A percentile compares a stretch with the other conserved stretches of the same genome.
phyloP scores from a whole-genome alignment of 2,113 vertebrate species.

The Coracopsis vasa region DNA sequence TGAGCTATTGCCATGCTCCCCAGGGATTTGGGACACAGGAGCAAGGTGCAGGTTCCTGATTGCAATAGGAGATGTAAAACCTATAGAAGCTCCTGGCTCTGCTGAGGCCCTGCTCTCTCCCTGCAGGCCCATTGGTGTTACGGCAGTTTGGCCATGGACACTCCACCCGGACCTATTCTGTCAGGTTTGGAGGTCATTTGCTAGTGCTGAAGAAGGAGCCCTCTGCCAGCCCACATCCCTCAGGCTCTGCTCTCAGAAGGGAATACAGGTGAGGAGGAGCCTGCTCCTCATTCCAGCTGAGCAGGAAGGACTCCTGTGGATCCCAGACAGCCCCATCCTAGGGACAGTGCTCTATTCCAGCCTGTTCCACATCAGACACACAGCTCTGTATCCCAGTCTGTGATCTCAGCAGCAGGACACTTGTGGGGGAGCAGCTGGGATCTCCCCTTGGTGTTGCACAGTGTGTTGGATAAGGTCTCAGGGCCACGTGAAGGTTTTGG shows the following conservation, averaged over 20 bases:
- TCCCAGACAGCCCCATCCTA: background rate
- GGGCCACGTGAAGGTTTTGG: background rate
- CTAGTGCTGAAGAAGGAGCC: conserved; percentile 81
- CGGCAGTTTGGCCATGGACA: conserved; percentile 71
- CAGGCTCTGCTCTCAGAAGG: conserved; percentile 49
- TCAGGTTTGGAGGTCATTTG: conserved; percentile 58
- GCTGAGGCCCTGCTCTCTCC: background rate
- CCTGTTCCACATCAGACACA: background rate
- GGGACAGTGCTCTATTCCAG: background rate
- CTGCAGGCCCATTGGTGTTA: conserved; percentile 66
- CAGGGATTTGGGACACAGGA: background rate
- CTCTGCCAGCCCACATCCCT: conserved; percentile 23
- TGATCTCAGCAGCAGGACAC: background rate
- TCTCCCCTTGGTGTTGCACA: background rate
- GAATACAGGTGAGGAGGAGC: conserved; percentile 78
- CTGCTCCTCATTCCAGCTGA: background rate
- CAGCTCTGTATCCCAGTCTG: background rate
- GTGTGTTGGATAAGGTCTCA: background rate
- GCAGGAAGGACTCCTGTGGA: background rate
- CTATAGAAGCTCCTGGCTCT: background rate
- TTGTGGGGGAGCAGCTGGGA: background rate
- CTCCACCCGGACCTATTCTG: conserved; percentile 67
- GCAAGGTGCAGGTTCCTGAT: background rate
- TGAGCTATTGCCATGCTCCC: background rate
- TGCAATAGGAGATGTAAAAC: background rate